Evolutionary conservation across 2,797 vertebrate species (phyloP).

Genomic region (Myripristis murdjan): DNA sequence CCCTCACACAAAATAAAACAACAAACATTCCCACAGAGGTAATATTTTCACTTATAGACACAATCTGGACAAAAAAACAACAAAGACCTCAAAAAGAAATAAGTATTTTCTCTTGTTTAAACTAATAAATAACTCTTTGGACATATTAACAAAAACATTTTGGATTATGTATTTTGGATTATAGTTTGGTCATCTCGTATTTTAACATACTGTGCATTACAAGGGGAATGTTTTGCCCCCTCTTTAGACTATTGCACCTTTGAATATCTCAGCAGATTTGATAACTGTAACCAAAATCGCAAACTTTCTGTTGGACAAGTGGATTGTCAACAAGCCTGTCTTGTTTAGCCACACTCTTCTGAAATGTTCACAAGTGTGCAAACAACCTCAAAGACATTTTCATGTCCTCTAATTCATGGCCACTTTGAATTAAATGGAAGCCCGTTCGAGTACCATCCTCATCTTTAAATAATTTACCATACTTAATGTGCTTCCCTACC

Average conservation of each 20-base stretch:
- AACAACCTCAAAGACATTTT: too few species aligned
- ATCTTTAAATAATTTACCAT: too few species aligned
- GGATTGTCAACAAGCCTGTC: background rate
- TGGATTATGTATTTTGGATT: background rate
- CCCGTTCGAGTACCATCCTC: too few species aligned
- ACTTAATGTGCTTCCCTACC: too few species aligned
- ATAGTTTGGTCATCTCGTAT: background rate
- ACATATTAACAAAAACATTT: conserved; percentile 7
- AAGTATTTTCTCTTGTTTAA: conserved; percentile 5
- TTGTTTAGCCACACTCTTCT: background rate
- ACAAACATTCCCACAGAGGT: conserved; percentile 14
- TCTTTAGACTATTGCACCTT: background rate
- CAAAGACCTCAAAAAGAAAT: conserved; percentile 4
- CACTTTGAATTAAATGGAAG: too few species aligned
- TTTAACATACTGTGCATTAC: background rate
- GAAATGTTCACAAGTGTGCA: background rate
- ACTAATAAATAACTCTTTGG: conserved; percentile 30
- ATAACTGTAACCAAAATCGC: background rate
- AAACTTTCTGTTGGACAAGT: background rate
- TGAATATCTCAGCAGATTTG: background rate
- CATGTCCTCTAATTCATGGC: too few species aligned
- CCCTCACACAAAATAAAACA: conserved; percentile 51
- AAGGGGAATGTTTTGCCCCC: background rate
- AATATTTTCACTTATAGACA: conserved; percentile 19
- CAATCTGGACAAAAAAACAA: conserved; percentile 26